A percentile compares a stretch with the other conserved stretches of the same genome.
Evolutionary conservation across 2,113 vertebrate species (phyloP).

Genomic region (Corythornis cristatus): DNA sequence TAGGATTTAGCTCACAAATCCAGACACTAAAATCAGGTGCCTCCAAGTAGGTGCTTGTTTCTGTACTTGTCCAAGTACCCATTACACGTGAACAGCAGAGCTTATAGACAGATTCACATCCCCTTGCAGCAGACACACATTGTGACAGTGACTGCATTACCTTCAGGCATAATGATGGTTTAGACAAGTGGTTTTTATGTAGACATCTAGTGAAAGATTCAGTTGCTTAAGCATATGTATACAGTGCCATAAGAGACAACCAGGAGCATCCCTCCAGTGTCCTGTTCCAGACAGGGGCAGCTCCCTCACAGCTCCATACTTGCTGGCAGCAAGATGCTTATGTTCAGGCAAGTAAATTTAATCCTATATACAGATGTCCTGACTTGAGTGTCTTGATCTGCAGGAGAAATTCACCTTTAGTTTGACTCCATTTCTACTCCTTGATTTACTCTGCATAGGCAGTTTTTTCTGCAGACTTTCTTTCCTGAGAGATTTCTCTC

Average conservation of each 20-base stretch:
- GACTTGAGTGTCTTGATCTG: neutral
- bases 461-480: neutral
- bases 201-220: neutral
- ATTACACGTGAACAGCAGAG: neutral
- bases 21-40: neutral
- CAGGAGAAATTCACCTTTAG: neutral
- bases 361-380: neutral
- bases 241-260: neutral
- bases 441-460: neutral
- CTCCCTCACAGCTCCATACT: neutral
- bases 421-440: neutral
- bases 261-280: neutral
- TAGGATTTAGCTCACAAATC: neutral
- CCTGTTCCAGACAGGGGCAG: neutral
- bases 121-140: neutral
- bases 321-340: neutral
- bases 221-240: neutral
- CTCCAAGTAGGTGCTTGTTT: accelerated
- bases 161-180: neutral
- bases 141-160: neutral
- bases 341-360: neutral
- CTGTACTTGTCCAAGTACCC: neutral
- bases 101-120: neutral
- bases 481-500: neutral
- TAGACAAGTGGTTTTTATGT: neutral